Conservation (phyloP, 2,113 vertebrate genomes). For the Grammomys surdaster region DNA sequence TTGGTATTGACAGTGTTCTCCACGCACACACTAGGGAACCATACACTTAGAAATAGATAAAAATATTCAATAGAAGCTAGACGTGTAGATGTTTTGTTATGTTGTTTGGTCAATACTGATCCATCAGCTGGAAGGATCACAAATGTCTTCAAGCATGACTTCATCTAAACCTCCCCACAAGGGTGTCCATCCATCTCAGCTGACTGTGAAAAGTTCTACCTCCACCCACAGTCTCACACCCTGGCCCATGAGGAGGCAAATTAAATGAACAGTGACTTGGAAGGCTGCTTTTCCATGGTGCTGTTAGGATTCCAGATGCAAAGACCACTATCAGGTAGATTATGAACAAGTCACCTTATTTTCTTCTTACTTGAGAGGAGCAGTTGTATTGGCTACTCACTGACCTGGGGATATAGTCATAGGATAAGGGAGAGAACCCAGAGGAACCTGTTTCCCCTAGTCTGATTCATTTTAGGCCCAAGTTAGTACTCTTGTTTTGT, state of each 20-base stretch:
- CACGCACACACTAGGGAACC: background rate
- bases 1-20: background rate
- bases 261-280: background rate
- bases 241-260: background rate
- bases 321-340: background rate
- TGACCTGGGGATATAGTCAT: background rate
- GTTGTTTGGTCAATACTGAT: background rate
- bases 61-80: background rate
- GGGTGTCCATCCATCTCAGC: background rate
- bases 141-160: background rate
- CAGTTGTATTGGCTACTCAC: background rate
- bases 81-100: background rate
- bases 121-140: background rate
- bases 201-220: background rate
- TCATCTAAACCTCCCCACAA: background rate
- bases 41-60: slow-evolving; percentile 35
- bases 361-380: background rate
- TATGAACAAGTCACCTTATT: background rate
- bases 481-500: background rate
- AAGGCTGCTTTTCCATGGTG: background rate
- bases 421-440: background rate
- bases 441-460: background rate
- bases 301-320: background rate
- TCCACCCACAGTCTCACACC: background rate
- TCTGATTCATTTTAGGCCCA: background rate